Conservation (phyloP, 2,888 invertebrate species). For the Amaurobius ferox region DNA sequence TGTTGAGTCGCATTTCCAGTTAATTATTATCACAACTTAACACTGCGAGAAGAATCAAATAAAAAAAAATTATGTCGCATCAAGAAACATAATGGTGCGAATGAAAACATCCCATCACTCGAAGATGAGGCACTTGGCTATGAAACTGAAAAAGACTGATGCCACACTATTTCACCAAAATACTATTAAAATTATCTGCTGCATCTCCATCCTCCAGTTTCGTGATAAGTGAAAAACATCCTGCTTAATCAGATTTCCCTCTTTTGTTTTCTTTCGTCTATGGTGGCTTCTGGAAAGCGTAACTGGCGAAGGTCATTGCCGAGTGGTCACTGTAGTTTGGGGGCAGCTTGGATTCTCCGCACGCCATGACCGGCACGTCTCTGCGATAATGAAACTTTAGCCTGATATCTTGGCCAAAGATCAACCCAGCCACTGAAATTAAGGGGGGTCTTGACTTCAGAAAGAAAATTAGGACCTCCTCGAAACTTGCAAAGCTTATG, state of each 20-base stretch:
- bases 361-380: not conserved
- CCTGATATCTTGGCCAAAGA: not conserved
- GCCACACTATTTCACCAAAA: too few relatives aligned
- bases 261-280: not conserved
- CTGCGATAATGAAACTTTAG: not conserved
- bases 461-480: not conserved
- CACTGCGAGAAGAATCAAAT: too few relatives aligned
- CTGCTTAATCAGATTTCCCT: not conserved
- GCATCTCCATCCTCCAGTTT: not conserved
- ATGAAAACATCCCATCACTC: too few relatives aligned
- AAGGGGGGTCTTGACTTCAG: not conserved
- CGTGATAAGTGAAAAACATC: slow-evolving; percentile 9
- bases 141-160: too few relatives aligned
- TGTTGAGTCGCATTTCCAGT: too few relatives aligned
- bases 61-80: too few relatives aligned
- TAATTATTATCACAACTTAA: too few relatives aligned
- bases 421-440: not conserved
- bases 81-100: too few relatives aligned
- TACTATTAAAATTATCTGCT: not conserved
- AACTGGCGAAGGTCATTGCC: not conserved
- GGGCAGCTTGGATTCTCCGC: not conserved
- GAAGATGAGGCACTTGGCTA: too few relatives aligned
- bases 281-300: slow-evolving; percentile 6
- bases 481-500: not conserved
- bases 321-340: not conserved